Evolutionary conservation across 2,113 vertebrate genomes (phyloP).

Genomic region (Ceyx melanurus): DNA sequence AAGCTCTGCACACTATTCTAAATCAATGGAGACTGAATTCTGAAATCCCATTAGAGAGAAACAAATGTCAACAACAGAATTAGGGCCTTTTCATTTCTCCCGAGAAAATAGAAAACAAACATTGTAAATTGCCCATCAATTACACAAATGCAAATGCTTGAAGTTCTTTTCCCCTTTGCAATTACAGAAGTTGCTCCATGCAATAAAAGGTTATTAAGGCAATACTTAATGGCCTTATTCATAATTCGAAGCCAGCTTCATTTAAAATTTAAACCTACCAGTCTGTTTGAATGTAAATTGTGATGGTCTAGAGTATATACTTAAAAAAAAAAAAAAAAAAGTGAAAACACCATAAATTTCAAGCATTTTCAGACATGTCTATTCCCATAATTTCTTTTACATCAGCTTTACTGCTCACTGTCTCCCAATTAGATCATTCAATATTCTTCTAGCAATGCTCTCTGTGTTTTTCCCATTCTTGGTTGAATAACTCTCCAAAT

Average conservation of each 20-base stretch:
- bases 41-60: slow-evolving; percentile 24
- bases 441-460: background rate
- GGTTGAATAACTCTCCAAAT: background rate
- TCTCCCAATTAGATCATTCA: slow-evolving; percentile 2
- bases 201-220: slow-evolving; percentile 13
- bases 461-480: background rate
- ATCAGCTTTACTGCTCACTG: background rate
- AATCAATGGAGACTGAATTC: background rate
- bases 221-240: slow-evolving; percentile 22
- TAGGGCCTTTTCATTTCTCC: slow-evolving; percentile 13
- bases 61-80: slow-evolving; percentile 18
- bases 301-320: background rate
- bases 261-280: slow-evolving; percentile 40
- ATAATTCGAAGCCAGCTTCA: slow-evolving; percentile 24
- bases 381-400: slow-evolving; percentile 28
- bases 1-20: background rate
- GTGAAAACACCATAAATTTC: background rate
- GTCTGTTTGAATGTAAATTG: background rate
- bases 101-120: slow-evolving; percentile 41
- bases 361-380: slow-evolving; percentile 16
- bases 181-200: slow-evolving; percentile 33
- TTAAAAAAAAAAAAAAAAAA: background rate
- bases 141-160: slow-evolving; percentile 33
- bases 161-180: slow-evolving; percentile 29
- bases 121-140: slow-evolving; percentile 45